Conservation (phyloP, 2,888 invertebrate genomes). For the Ashinkailepas kermadecensis region DNA sequence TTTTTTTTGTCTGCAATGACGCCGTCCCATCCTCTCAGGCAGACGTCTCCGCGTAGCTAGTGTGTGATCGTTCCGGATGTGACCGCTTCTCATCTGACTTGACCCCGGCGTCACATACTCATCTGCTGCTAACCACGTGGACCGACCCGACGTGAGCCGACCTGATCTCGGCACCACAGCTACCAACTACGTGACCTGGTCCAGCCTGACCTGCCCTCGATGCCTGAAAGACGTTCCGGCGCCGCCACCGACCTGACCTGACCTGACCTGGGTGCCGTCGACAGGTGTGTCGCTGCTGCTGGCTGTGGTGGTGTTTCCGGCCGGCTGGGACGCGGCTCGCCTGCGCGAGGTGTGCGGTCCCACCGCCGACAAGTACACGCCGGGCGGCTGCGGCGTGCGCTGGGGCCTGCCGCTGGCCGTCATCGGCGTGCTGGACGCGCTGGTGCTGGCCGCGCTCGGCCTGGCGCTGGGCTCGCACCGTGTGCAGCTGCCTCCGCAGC, state of each 20-base stretch:
- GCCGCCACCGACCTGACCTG: not conserved
- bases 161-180: too few species aligned
- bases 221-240: too few species aligned
- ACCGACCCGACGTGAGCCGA: too few species aligned
- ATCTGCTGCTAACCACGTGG: too few species aligned
- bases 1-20: too few species aligned
- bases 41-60: too few species aligned
- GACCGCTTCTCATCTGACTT: too few species aligned
- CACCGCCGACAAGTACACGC: slow-evolving; percentile 59
- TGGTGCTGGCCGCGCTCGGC: slow-evolving; percentile 77
- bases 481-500: slow-evolving; percentile 66
- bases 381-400: slow-evolving; percentile 78
- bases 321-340: slow-evolving; percentile 77
- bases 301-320: slow-evolving; percentile 80
- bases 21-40: too few species aligned
- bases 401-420: slow-evolving; percentile 92
- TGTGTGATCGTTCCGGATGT: too few species aligned
- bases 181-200: too few species aligned
- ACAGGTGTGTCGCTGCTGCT: slow-evolving; percentile 77
- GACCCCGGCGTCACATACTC: too few species aligned
- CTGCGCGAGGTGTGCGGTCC: slow-evolving; percentile 80
- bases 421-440: slow-evolving; percentile 72
- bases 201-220: too few species aligned
- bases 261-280: not conserved
- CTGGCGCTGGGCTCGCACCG: slow-evolving; percentile 88